Conservation (phyloP, 2,113 vertebrate genomes). For the Pachypanchax playfairii region DNA sequence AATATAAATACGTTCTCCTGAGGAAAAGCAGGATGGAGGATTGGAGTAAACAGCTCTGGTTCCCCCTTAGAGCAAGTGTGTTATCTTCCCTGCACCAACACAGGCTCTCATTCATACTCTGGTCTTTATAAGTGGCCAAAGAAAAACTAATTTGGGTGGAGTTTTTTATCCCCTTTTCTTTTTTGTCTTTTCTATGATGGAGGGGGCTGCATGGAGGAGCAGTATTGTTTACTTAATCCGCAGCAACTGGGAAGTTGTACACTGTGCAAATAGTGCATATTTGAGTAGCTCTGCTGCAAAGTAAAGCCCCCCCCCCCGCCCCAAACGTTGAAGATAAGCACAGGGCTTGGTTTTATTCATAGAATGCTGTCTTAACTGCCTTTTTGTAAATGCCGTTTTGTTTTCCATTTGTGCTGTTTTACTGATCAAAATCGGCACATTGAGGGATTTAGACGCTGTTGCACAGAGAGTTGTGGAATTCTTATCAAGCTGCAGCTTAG, state of each 20-base stretch:
- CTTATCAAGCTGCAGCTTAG: constrained; percentile 23
- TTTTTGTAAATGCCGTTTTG: constrained; percentile 38
- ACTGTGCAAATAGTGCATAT: constrained; percentile 79
- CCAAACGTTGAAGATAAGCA: constrained; percentile 75
- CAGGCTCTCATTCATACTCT: constrained; percentile 75
- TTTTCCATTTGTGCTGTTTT: constrained; percentile 23
- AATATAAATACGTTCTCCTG: constrained; percentile 47
- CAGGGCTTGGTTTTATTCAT: constrained; percentile 56
- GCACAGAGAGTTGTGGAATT: constrained; percentile 25
- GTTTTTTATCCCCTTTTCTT: constrained; percentile 59
- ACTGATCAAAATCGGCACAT: background rate
- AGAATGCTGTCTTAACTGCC: constrained; percentile 55
- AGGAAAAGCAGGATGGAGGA: constrained; percentile 40
- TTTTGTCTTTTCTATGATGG: constrained; percentile 39
- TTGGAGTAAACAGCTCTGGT: constrained; percentile 39
- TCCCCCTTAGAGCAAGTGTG: constrained; percentile 60
- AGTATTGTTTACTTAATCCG: constrained; percentile 80
- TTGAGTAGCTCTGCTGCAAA: constrained; percentile 71
- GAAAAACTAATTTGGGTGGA: constrained; percentile 79
- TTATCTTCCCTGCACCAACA: constrained; percentile 75
- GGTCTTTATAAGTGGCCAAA: constrained; percentile 77
- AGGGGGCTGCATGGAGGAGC: constrained; percentile 62
- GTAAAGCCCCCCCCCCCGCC: constrained; percentile 73
- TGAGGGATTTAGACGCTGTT: constrained; percentile 2
- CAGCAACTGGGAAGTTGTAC: constrained; percentile 81